Percentiles rank a stretch among this genome's conserved stretches.
Conservation (phyloP, 2,888 invertebrate genomes). For the Leptogaster cylindrica region DNA sequence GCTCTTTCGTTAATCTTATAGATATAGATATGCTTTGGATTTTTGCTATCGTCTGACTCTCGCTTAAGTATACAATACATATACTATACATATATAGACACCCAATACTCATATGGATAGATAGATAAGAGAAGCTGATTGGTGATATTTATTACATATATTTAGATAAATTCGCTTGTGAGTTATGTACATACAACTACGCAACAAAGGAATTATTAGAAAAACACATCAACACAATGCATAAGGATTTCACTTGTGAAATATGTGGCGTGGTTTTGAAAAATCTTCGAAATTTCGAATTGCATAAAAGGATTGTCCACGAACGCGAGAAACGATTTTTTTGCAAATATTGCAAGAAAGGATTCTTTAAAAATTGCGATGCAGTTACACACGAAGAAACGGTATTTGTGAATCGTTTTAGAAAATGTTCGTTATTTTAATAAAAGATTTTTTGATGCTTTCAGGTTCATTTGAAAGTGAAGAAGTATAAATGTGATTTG, state of each 20-base stretch:
- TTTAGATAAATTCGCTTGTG: slow-evolving; percentile 48
- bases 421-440: too few relatives aligned
- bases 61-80: too few relatives aligned
- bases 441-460: not conserved
- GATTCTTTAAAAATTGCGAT: slow-evolving; percentile 58
- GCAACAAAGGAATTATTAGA: slow-evolving; percentile 52
- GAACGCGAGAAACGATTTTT: slow-evolving; percentile 55
- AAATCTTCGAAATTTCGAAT: slow-evolving; percentile 54
- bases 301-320: slow-evolving; percentile 56
- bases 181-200: slow-evolving; percentile 52
- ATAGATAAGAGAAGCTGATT: too few relatives aligned
- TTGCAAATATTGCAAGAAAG: slow-evolving; percentile 56
- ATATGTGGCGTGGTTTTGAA: slow-evolving; percentile 55
- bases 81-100: too few relatives aligned
- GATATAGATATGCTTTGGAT: too few relatives aligned
- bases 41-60: too few relatives aligned
- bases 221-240: slow-evolving; percentile 54
- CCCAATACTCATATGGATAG: too few relatives aligned
- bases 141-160: not conserved
- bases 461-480: slow-evolving; percentile 43
- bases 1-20: too few relatives aligned
- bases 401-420: slow-evolving; percentile 49
- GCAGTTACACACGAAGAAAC: slow-evolving; percentile 53
- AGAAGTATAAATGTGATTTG: slow-evolving; percentile 29
- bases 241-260: slow-evolving; percentile 53